Evolutionary conservation across 1,140 invertebrate species (phyloP).

Genomic region (Sarcophaga bullata): DNA sequence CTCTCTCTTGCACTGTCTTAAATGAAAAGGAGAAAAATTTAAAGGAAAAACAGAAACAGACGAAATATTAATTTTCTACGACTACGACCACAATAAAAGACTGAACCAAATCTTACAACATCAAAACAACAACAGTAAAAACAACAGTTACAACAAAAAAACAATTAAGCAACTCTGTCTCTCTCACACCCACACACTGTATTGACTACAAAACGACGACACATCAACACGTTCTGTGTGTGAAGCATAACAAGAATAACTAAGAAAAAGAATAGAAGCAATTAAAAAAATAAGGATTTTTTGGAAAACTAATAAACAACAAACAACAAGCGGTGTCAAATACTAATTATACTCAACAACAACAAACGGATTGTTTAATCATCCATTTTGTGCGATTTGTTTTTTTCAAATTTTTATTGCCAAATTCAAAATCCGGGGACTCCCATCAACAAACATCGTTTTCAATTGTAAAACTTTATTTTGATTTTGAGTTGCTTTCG

Average conservation of each 20-base stretch:
- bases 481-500: not conserved
- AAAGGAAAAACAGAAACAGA: not conserved
- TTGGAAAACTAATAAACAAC: no score
- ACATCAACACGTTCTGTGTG: not conserved
- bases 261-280: no score
- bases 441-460: not conserved
- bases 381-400: no score
- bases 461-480: not conserved
- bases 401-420: no score
- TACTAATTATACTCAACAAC: no score
- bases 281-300: no score
- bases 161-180: not conserved
- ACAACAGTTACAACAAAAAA: not conserved
- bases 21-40: no score
- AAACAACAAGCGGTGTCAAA: no score
- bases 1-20: no score
- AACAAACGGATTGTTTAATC: no score
- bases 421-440: not conserved
- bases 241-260: no score
- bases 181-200: not conserved
- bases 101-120: slow-evolving; percentile 26
- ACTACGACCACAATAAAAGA: slow-evolving; percentile 20
- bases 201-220: not conserved
- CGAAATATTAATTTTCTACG: slow-evolving; percentile 11
- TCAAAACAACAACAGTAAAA: not conserved